Conservation (phyloP, 2,888 invertebrate genomes). For the Pachydiplax longipennis region DNA sequence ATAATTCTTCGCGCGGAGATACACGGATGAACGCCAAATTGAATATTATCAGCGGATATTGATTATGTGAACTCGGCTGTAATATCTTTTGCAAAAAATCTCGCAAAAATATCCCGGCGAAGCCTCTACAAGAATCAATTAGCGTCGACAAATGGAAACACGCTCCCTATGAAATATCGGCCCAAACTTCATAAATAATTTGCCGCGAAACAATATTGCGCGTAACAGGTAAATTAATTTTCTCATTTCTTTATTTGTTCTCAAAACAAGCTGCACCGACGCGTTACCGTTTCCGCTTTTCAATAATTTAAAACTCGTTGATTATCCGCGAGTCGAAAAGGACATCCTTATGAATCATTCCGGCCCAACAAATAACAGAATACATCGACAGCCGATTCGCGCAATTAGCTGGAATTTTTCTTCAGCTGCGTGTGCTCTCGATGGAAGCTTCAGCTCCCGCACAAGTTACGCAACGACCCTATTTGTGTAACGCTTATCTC, state of each 20-base stretch:
- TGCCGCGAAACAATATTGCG: neutral
- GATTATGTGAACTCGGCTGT: neutral
- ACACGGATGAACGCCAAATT: neutral
- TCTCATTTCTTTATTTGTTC: neutral
- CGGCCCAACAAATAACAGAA: neutral
- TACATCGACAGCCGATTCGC: no score
- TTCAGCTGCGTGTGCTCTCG: no score
- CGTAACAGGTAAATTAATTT: neutral
- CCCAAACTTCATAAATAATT: neutral
- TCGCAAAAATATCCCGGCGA: neutral
- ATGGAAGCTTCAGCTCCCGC: no score
- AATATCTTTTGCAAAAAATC: neutral
- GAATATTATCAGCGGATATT: neutral
- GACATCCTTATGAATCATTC: neutral
- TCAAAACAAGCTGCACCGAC: neutral
- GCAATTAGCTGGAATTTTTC: no score
- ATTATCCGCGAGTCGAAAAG: neutral
- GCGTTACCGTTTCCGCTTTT: neutral
- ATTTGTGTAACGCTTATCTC: neutral
- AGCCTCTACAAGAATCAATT: neutral
- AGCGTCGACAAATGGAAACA: neutral
- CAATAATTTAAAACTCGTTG: neutral
- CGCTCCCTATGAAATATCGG: neutral
- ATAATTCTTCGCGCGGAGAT: neutral
- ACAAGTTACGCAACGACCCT: no score